Percentiles rank a stretch among this genome's conserved stretches.
These are phyloP conservation scores for Beroe ovata DNA, from an alignment of 37 sponge, comb jelly and placozoan genomes.

Conservation along the genomic window DNA sequence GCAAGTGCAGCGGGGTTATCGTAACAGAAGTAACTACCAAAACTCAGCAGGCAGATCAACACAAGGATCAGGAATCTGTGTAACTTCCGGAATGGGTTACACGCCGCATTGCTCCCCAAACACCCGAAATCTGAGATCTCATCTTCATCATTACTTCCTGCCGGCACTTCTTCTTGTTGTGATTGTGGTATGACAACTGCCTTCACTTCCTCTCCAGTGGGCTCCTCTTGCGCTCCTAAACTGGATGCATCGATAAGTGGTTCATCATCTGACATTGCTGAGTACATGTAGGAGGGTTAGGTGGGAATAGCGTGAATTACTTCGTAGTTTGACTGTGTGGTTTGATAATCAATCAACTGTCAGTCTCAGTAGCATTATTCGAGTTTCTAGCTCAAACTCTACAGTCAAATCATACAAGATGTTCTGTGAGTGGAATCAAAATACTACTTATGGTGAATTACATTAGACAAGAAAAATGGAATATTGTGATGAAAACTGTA, in stretches of 20 bases:
- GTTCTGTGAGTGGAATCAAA: too few species aligned
- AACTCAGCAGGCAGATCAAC: slow-evolving; percentile 31
- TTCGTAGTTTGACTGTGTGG: too few species aligned
- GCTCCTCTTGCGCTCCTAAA: background rate
- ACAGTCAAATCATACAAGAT: too few species aligned
- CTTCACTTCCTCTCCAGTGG: background rate
- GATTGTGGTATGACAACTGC: too few species aligned
- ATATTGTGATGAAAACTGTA: too few species aligned
- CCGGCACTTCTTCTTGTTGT: background rate
- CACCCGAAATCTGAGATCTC: slow-evolving; percentile 42
- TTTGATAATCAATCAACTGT: too few species aligned
- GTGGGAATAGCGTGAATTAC: too few species aligned
- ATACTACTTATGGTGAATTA: too few species aligned
- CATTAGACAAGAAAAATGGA: too few species aligned
- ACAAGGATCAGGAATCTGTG: slow-evolving; percentile 28
- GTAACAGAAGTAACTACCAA: slow-evolving; percentile 93
- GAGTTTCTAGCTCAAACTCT: too few species aligned
- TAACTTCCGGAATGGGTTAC: background rate
- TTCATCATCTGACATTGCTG: background rate
- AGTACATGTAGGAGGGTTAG: too few species aligned
- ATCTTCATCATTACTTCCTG: background rate
- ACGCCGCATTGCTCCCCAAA: slow-evolving; percentile 19
- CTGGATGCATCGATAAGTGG: background rate
- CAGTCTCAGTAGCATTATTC: too few species aligned
- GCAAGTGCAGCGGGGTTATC: slow-evolving; percentile 94